These are phyloP conservation scores for Machimus atricapillus DNA, from an alignment of 2,888 invertebrate genomes.

Conservation along the genomic window DNA sequence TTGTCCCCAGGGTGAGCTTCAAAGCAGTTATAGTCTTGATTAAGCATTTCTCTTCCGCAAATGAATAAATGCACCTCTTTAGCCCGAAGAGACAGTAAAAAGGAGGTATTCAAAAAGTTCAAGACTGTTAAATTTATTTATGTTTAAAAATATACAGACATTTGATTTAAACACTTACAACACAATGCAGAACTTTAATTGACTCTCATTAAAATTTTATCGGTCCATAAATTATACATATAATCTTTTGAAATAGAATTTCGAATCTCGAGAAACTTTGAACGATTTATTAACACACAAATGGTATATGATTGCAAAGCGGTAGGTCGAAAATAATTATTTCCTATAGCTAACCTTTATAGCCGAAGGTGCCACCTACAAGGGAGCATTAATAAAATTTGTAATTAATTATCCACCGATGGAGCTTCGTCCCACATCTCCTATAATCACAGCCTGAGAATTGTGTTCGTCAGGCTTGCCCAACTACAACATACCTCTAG, in stretches of 20 bases:
- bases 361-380: background rate
- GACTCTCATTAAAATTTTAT: background rate
- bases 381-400: slow-evolving; percentile 18
- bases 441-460: background rate
- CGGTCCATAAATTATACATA: background rate
- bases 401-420: background rate
- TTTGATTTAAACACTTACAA: background rate
- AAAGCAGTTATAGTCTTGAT: background rate
- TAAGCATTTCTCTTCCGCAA: background rate
- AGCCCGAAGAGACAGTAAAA: background rate
- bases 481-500: background rate
- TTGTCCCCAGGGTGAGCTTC: background rate
- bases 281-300: background rate
- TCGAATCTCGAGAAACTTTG: background rate
- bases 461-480: background rate
- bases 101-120: background rate
- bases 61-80: background rate
- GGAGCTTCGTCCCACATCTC: slow-evolving; percentile 14
- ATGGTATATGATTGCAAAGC: background rate
- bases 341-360: slow-evolving; percentile 3
- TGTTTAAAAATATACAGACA: background rate
- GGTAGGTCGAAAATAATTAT: slow-evolving; percentile 4
- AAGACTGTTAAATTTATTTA: background rate
- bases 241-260: background rate
- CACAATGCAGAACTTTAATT: background rate